Evolutionary conservation across 2,113 vertebrate genomes (phyloP), one percentile per base, ranked within the genome.

Genomic region (Cheirogaleus medius): DNA sequence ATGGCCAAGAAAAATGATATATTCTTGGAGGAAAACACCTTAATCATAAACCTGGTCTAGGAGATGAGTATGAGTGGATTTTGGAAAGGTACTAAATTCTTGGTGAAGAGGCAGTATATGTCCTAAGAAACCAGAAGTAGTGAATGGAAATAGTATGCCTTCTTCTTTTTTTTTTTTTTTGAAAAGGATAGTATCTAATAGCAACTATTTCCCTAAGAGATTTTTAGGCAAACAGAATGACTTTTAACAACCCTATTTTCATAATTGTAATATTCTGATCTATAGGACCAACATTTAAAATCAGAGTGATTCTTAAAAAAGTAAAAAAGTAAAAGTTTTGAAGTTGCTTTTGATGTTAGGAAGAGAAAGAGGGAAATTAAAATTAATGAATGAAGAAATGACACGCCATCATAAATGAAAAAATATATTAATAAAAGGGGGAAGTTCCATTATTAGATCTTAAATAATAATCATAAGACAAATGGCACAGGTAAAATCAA

Each of bases 21-120:
- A 81, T 49, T 87, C 64, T 92, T 91, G 39, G 56, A 89, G 86
- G 47, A 83, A 88, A 91, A 83, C 49, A 37, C 12, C 18, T 95
- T 91, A 76, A 52, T 73, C 44, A 27, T 73, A 93, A 47, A 58
- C 20, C 32, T 92, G 27, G 23, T 77, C 44, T 91, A 58, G 54
- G 17, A 87, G 47, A 77, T 52, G 27, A 73, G 14, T 49, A 17
- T 78, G n/a, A 82, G 52, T 56, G 66, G 91, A 78, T 10, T 37
- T 94, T 91, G 27, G 21, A 81, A 73, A 66, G 29, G 15, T n/a
- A 39, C 13, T 90, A 74, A 23, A 64, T 93, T 78, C 14, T 84
- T 90, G 34, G 23, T 60, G 18, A 96, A 92, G 27, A 49, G 27
- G 27, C 12, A 37, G 0, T 91, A 1, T 91, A 1, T 39, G 66